A percentile compares a stretch with the other conserved stretches of the same genome.
Conservation (phyloP, 2,797 vertebrate species). For the Channa striata region DNA sequence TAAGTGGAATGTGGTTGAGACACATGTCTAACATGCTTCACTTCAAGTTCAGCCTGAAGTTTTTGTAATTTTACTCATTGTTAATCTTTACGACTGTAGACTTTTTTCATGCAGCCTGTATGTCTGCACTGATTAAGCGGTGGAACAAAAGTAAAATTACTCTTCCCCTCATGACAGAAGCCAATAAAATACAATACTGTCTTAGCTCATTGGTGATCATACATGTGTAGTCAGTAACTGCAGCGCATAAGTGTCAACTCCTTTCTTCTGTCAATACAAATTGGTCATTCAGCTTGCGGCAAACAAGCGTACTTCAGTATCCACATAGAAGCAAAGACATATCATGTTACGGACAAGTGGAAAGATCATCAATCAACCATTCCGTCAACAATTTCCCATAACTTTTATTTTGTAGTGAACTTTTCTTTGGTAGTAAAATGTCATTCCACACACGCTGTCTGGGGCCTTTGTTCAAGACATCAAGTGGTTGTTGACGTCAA, state of each 20-base stretch:
- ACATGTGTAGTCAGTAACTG: background rate
- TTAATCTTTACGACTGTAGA: background rate
- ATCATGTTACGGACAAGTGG: background rate
- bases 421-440: background rate
- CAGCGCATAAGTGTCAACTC: background rate
- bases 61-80: slow-evolving; percentile 2
- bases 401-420: background rate
- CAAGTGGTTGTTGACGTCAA: background rate
- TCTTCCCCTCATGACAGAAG: background rate
- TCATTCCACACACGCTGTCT: background rate
- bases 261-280: background rate
- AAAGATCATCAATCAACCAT: background rate
- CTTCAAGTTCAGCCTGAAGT: background rate
- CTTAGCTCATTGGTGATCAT: background rate
- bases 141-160: background rate
- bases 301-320: background rate
- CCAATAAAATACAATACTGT: background rate
- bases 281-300: background rate
- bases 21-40: background rate
- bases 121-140: background rate
- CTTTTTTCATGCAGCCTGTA: background rate
- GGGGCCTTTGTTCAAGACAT: background rate
- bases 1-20: background rate
- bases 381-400: background rate
- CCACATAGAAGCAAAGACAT: background rate